Percentiles rank a stretch among this genome's conserved stretches.
Conservation (phyloP, 2,113 vertebrate species). For the Ibidorhyncha struthersii region DNA sequence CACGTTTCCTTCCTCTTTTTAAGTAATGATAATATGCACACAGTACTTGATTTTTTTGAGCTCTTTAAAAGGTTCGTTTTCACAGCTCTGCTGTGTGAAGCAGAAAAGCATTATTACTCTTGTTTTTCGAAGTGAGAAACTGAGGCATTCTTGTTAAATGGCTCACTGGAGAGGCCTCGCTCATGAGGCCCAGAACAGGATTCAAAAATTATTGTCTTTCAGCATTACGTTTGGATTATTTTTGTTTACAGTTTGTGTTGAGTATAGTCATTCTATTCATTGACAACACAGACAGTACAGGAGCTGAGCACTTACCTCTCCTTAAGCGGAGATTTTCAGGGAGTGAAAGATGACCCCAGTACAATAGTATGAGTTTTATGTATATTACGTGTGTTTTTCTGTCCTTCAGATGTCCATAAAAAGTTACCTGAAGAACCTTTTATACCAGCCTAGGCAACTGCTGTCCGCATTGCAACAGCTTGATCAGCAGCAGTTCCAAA, state of each 20-base stretch:
- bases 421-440: constrained; percentile 67
- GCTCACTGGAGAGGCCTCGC: background rate
- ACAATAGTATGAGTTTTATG: background rate
- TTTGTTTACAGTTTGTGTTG: background rate
- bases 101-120: background rate
- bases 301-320: background rate
- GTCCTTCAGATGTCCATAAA: constrained; percentile 67
- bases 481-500: constrained; percentile 71
- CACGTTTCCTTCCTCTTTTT: constrained; percentile 26
- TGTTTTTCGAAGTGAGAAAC: background rate
- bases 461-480: constrained; percentile 70
- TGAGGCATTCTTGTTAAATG: background rate
- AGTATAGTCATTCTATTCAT: background rate
- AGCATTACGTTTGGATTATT: background rate
- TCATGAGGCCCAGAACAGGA: background rate
- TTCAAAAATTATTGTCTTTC: background rate
- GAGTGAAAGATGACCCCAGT: background rate
- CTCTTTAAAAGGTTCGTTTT: background rate
- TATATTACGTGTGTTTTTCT: background rate
- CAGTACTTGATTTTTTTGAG: background rate
- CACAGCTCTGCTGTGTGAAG: background rate
- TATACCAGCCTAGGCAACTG: constrained; percentile 74
- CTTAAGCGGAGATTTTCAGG: background rate
- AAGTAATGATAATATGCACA: background rate
- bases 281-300: background rate